A percentile compares a stretch with the other conserved stretches of the same genome.
Evolutionary conservation across 2,113 vertebrate species (phyloP).

Genomic region (Pangasianodon gigas): DNA sequence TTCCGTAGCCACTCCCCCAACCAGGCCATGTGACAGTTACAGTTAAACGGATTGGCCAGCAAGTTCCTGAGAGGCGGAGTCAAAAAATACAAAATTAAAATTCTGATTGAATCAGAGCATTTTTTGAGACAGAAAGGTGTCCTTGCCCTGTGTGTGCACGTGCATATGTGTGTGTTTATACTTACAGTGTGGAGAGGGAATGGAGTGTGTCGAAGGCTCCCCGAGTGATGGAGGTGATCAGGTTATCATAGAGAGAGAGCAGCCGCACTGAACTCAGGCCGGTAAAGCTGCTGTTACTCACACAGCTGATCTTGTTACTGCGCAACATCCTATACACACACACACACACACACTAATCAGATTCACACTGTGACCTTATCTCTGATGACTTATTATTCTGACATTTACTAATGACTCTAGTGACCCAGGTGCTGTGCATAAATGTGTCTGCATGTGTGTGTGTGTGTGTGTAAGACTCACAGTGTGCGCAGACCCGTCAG

Average conservation of each 20-base stretch:
- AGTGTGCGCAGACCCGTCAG: conserved; percentile 91
- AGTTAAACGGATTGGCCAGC: conserved; percentile 97
- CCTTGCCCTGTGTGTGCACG: neutral
- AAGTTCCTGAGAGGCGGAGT: conserved; percentile 77
- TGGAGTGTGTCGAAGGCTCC: conserved; percentile 94
- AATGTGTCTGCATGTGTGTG: conserved; percentile 7
- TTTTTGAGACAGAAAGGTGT: neutral
- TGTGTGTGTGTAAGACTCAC: conserved; percentile 74
- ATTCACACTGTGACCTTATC: conserved; percentile 38
- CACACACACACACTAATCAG: conserved; percentile 26
- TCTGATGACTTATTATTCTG: neutral
- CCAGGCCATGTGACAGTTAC: conserved; percentile 96
- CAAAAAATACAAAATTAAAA: conserved; percentile 4
- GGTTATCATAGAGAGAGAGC: conserved; percentile 96
- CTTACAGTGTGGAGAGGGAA: conserved; percentile 94
- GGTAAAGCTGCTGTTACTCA: conserved; percentile 93
- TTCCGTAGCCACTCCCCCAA: conserved; percentile 95
- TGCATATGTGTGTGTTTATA: conserved; percentile 32
- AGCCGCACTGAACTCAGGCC: conserved; percentile 93
- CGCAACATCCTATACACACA: conserved; percentile 85
- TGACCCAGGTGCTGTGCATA: conserved; percentile 1
- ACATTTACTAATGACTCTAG: conserved; percentile 40
- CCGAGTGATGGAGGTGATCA: conserved; percentile 90
- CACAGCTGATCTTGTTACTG: conserved; percentile 95
- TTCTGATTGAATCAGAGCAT: neutral